Evolutionary conservation across 2,113 vertebrate genomes (phyloP).

Genomic region (Cynocephalus volans): DNA sequence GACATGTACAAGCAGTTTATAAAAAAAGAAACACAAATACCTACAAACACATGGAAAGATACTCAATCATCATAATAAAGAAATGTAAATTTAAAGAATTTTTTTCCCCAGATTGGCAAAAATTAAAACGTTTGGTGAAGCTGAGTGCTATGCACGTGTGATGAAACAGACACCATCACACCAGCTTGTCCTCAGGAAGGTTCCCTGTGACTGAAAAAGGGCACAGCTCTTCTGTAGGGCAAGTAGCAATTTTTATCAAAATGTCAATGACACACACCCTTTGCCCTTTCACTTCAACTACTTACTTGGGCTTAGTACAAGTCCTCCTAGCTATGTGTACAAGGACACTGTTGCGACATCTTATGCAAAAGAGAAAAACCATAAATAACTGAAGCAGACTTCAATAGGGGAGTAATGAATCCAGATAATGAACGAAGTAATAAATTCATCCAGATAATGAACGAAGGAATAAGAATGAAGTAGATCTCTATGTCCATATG

Average conservation of each 20-base stretch:
- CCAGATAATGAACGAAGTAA: conserved; percentile 20
- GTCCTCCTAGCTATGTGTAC: not conserved
- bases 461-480: not conserved
- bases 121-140: conserved; percentile 44
- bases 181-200: not conserved
- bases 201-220: not conserved
- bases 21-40: conserved; percentile 53
- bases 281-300: not conserved
- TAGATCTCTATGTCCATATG: not conserved
- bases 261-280: not conserved
- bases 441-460: not conserved
- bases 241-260: not conserved
- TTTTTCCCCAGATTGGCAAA: conserved; percentile 47
- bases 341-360: conserved; percentile 10
- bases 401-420: not conserved
- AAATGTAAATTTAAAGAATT: not conserved
- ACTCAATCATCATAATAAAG: conserved; percentile 18
- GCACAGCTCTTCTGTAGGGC: not conserved
- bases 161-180: not conserved
- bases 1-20: not conserved
- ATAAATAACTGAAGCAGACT: not conserved
- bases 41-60: conserved; percentile 17
- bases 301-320: not conserved
- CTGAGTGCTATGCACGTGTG: not conserved
- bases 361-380: not conserved